Conservation (phyloP, 2,888 invertebrate species). For the Orthosia incerta region DNA sequence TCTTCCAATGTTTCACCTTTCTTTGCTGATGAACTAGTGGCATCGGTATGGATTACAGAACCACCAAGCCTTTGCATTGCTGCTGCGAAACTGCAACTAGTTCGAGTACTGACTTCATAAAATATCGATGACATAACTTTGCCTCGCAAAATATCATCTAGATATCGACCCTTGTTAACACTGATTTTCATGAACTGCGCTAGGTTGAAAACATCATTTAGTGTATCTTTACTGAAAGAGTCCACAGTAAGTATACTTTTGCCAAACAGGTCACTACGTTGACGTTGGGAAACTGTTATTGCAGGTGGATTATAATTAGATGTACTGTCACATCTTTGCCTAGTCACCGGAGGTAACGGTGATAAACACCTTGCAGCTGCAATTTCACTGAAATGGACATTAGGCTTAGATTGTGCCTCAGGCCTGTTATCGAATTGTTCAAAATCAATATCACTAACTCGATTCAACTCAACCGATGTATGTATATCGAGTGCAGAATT, state of each 20-base stretch:
- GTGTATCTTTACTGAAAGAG: slow-evolving; percentile 96
- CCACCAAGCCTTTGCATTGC: slow-evolving; percentile 99
- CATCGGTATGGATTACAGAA: slow-evolving; percentile 97
- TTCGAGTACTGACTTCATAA: slow-evolving; percentile 99
- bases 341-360: slow-evolving; percentile 85
- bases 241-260: slow-evolving; percentile 96
- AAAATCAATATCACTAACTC: slow-evolving; percentile 83
- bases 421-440: slow-evolving; percentile 82
- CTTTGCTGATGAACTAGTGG: slow-evolving; percentile 97
- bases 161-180: slow-evolving; percentile 95
- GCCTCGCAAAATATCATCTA: slow-evolving; percentile 97
- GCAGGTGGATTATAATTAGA: slow-evolving; percentile 87
- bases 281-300: slow-evolving; percentile 83
- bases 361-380: slow-evolving; percentile 87
- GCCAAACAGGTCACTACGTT: slow-evolving; percentile 90
- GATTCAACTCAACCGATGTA: slow-evolving; percentile 79
- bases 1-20: slow-evolving; percentile 99
- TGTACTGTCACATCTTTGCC: slow-evolving; percentile 91
- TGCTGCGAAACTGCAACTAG: slow-evolving; percentile 98
- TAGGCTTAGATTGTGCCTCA: slow-evolving; percentile 82
- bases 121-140: slow-evolving; percentile 99
- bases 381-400: slow-evolving; percentile 92
- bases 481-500: slow-evolving; percentile 91
- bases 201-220: slow-evolving; percentile 98
- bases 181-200: slow-evolving; percentile 96